These are phyloP conservation scores for Neoascia interrupta DNA, from an alignment of 2,888 invertebrate species.

Conservation along the genomic window DNA sequence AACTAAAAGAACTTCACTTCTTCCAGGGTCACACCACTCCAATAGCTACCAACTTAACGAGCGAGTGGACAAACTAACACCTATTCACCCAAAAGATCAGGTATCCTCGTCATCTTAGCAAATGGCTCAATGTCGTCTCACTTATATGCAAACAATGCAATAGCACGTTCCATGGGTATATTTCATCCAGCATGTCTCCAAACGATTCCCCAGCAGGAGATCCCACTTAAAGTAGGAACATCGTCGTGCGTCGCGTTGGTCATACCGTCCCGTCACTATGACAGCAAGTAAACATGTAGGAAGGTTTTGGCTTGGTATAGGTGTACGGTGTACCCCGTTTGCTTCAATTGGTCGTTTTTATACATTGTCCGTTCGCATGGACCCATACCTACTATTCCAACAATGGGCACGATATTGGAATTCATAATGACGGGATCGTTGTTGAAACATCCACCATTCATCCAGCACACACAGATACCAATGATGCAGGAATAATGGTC, in stretches of 20 bases:
- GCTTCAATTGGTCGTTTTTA: too few species aligned
- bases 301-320: too few species aligned
- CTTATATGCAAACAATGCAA: conserved; percentile 45
- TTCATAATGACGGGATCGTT: conserved; percentile 61
- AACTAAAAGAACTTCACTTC: conserved; percentile 7
- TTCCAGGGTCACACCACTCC: conserved; percentile 39
- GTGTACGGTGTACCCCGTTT: too few species aligned
- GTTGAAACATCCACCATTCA: conserved; percentile 52
- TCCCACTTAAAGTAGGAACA: conserved; percentile 46
- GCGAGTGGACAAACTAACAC: conserved; percentile 46
- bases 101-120: conserved; percentile 15
- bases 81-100: conserved; percentile 8
- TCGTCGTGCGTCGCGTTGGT: too few species aligned
- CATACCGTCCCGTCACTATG: conserved; percentile 35
- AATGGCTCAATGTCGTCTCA: conserved; percentile 55
- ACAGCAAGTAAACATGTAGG: conserved; percentile 49
- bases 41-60: conserved; percentile 27
- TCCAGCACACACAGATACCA: conserved; percentile 14
- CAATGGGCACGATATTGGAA: conserved; percentile 63
- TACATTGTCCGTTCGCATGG: too few species aligned
- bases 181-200: conserved; percentile 31
- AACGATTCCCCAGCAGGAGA: conserved; percentile 41
- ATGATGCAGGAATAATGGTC: conserved; percentile 44
- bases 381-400: conserved; percentile 23
- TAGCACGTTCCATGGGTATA: conserved; percentile 39